A percentile compares a stretch with the other conserved stretches of the same genome.
Conservation (phyloP, 1,140 invertebrate genomes). For the Nasonia longicornis region DNA sequence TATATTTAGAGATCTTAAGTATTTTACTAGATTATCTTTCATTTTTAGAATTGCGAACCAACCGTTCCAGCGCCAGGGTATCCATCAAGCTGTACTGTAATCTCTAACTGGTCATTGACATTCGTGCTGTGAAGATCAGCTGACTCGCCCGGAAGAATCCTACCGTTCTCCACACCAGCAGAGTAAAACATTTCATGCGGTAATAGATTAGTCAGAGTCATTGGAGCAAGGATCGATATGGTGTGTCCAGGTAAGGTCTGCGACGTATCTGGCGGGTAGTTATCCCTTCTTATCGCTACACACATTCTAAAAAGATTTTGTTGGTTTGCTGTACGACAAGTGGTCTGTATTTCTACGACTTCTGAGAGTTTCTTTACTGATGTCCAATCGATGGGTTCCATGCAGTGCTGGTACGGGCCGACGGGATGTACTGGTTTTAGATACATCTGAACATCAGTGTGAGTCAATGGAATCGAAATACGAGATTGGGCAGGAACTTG, state of each 20-base stretch:
- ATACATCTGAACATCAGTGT: constrained; percentile 74
- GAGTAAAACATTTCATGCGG: constrained; percentile 80
- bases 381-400: constrained; percentile 76
- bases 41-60: constrained; percentile 42
- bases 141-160: constrained; percentile 75
- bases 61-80: constrained; percentile 80
- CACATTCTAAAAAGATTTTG: constrained; percentile 77
- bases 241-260: constrained; percentile 83
- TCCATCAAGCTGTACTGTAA: constrained; percentile 84
- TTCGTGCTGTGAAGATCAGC: constrained; percentile 67
- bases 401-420: constrained; percentile 73
- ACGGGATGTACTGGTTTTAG: constrained; percentile 69
- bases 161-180: constrained; percentile 70
- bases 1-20: background rate
- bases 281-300: constrained; percentile 82
- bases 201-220: constrained; percentile 84
- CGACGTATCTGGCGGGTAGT: constrained; percentile 78
- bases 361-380: constrained; percentile 73
- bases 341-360: constrained; percentile 67
- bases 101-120: constrained; percentile 76
- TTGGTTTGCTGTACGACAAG: constrained; percentile 62
- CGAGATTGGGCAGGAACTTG: constrained; percentile 65
- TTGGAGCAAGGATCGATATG: constrained; percentile 84
- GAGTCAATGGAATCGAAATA: constrained; percentile 76
- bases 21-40: background rate